A percentile compares a stretch with the other conserved stretches of the same genome.
Conservation (phyloP, 1,140 invertebrate genomes). For the Harlomillsia oculata region DNA sequence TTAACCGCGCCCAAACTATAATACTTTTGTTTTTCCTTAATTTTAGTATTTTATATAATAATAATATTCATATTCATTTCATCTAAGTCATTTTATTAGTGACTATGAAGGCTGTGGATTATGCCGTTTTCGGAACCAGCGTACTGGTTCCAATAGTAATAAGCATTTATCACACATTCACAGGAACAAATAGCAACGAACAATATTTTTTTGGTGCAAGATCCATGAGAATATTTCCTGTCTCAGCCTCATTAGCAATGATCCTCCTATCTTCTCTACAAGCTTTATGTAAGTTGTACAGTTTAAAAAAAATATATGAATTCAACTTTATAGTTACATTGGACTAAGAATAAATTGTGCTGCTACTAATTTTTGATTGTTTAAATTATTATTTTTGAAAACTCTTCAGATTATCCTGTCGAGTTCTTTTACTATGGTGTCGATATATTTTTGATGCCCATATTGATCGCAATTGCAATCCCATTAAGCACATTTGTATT, state of each 20-base stretch:
- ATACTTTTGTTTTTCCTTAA: not conserved
- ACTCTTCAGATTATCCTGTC: conserved; percentile 4
- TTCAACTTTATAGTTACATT: not conserved
- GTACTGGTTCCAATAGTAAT: conserved; percentile 6
- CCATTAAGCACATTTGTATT: conserved; percentile 20
- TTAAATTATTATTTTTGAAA: not conserved
- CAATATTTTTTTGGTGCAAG: not conserved
- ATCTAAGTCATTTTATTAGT: no score
- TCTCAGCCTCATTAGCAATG: conserved; percentile 11
- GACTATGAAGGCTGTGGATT: no score
- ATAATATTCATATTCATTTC: no score
- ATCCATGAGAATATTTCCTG: not conserved
- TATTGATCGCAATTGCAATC: conserved; percentile 4
- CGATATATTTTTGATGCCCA: conserved; percentile 16
- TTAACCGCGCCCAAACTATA: no score
- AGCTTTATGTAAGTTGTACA: conserved; percentile 3
- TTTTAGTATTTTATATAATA: not conserved
- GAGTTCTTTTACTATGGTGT: conserved; percentile 14
- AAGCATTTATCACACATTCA: conserved; percentile 3
- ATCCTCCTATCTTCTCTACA: conserved; percentile 1
- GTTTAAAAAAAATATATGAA: not conserved
- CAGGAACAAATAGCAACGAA: not conserved
- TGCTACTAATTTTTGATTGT: not conserved
- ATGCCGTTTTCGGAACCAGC: not conserved
- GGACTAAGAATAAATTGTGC: not conserved